Evolutionary conservation across 2,113 vertebrate species (phyloP).

Genomic region (Hippocampus comes): DNA sequence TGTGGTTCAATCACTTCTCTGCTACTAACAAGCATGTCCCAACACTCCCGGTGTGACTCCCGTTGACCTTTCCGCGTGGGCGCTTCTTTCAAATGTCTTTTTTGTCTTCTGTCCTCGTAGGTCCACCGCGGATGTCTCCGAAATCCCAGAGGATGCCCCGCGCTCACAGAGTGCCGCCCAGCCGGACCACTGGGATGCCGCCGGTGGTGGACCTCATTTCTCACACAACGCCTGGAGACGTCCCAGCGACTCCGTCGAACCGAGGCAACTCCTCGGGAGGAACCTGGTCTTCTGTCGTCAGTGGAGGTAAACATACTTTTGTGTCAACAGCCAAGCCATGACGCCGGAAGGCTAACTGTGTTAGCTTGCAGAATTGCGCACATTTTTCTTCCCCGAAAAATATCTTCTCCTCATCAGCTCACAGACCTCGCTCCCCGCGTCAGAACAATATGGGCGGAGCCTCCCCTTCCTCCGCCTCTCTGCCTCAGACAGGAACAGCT

Average conservation of each 20-base stretch:
- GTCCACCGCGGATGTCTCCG: slow-evolving; percentile 97
- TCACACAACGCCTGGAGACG: slow-evolving; percentile 85
- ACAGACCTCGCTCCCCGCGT: slow-evolving; percentile 94
- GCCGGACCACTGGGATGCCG: slow-evolving; percentile 80
- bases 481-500: slow-evolving; percentile 82
- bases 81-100: slow-evolving; percentile 10
- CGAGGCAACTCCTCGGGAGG: slow-evolving; percentile 90
- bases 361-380: no score
- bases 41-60: background rate
- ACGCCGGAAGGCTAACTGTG: no score
- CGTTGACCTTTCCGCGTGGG: background rate
- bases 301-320: slow-evolving; percentile 78
- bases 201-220: slow-evolving; percentile 87
- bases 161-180: slow-evolving; percentile 86
- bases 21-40: slow-evolving; percentile 52
- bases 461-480: slow-evolving; percentile 78
- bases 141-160: slow-evolving; percentile 96
- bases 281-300: slow-evolving; percentile 98
- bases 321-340: no score
- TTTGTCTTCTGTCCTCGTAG: slow-evolving; percentile 57
- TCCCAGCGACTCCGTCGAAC: slow-evolving; percentile 74
- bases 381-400: background rate
- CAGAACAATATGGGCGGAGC: slow-evolving; percentile 80
- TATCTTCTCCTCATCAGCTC: slow-evolving; percentile 73
- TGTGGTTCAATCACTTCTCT: slow-evolving; percentile 25